Base-by-base conservation (phyloP, 2,113 vertebrate genomes). In the Trinectes maculatus region DNA sequence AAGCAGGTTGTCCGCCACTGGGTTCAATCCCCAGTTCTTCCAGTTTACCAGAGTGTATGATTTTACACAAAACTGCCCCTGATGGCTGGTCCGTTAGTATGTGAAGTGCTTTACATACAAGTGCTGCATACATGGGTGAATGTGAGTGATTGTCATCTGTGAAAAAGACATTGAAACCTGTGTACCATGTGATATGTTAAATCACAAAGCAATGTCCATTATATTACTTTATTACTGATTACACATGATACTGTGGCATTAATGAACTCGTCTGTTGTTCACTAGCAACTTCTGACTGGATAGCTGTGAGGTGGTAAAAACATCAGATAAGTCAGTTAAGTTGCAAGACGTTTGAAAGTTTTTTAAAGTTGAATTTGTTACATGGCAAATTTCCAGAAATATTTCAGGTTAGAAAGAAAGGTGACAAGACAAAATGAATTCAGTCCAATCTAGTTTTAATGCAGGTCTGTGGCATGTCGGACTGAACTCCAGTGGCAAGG, bases 371-470 rank as follows among this genome's bases (percentile, higher is more conserved):
- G 1, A 0, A 42, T 42, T n/a, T 42, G 40, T 10, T 9, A 9
- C 22, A 4, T 15, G n/a, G 10, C 40, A 34, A 25, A 19, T 21
- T 7, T 44, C 21, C 1, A 19, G n/a, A 51, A 42, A n/a, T n/a
- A 9, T 49, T 46, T 10, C 55, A 22, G 3, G 9, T 4, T 6
- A 4, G 28, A 24, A 44, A 22, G 44, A 15, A 59, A 16, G 19
- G 24, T 33, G 9, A 6, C 18, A 1, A 21, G 34, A 40, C 39
- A 16, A n/a, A n/a, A n/a, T n/a, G n/a, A n/a, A 59, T 76, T 34
- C 2, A 10, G 34, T 39, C 63, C 57, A 65, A 31, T 58, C 33
- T 31, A 18, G 43, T 47, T 55, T 67, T 40, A 67, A 46, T 44
- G 18, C 4, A 4, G 29, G 54, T 42, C n/a, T n/a, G n/a, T n/a